Evolutionary conservation across 2,797 vertebrate species (phyloP).

Genomic region (Sebastiscus tertius): DNA sequence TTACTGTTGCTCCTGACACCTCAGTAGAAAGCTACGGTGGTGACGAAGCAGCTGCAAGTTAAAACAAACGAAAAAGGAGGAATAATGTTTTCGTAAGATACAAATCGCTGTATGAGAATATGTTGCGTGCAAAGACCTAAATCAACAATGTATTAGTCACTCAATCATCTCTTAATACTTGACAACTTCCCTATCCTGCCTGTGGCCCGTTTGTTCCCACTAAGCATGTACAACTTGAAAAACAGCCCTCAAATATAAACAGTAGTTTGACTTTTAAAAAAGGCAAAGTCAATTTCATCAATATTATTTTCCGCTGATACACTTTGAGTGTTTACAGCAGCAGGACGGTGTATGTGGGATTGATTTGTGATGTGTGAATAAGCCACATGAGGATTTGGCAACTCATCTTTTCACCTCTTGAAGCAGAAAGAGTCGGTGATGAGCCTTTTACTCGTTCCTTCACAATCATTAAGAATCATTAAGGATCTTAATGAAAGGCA

Average conservation of each 20-base stretch:
- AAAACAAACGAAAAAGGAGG: too few species aligned
- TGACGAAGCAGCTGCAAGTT: too few species aligned
- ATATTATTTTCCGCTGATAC: not conserved
- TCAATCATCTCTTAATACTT: not conserved
- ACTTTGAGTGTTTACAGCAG: not conserved
- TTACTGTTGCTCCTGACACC: too few species aligned
- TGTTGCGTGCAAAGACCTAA: not conserved
- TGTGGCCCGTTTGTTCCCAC: not conserved
- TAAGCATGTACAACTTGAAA: not conserved
- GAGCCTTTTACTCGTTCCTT: constrained; percentile 13
- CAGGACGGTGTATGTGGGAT: not conserved
- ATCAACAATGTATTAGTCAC: not conserved
- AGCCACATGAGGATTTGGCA: not conserved
- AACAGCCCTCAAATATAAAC: not conserved
- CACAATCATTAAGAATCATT: constrained; percentile 33
- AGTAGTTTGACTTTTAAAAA: not conserved
- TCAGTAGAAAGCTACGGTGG: too few species aligned
- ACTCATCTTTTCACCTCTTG: constrained; percentile 1
- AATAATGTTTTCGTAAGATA: too few species aligned
- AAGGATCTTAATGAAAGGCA: constrained; percentile 32
- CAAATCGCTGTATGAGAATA: too few species aligned
- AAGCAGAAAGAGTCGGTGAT: constrained; percentile 29
- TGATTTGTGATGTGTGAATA: not conserved
- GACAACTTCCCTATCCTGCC: not conserved
- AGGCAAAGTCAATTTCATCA: not conserved